Conservation (phyloP, 2,888 invertebrate species). For the Calephelis perditalis region DNA sequence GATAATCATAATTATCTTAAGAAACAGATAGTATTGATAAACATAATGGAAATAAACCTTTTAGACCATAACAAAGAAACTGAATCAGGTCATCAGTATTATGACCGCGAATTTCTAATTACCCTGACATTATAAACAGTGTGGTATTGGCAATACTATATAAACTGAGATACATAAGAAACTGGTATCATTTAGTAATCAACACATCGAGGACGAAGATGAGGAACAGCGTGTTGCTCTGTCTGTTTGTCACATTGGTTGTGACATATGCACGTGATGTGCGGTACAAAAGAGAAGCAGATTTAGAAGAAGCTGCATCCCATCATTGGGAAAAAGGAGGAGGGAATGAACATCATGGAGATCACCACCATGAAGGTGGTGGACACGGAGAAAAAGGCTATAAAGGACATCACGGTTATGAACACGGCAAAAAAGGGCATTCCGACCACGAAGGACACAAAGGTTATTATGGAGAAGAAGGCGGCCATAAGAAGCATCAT, state of each 20-base stretch:
- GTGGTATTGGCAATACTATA: constrained; percentile 71
- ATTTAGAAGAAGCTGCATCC: constrained; percentile 73
- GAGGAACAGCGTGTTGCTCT: constrained; percentile 50
- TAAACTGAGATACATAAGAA: constrained; percentile 60
- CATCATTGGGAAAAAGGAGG: constrained; percentile 74
- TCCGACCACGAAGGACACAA: constrained; percentile 81
- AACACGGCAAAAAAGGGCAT: constrained; percentile 84
- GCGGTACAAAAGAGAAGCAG: constrained; percentile 60
- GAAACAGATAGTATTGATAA: constrained; percentile 7
- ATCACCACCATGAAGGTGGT: constrained; percentile 80
- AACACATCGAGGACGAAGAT: constrained; percentile 54
- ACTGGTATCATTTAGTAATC: constrained; percentile 70
- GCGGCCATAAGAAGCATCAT: constrained; percentile 80
- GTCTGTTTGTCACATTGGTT: constrained; percentile 62
- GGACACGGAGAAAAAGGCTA: constrained; percentile 84
- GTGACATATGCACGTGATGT: constrained; percentile 68
- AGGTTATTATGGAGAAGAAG: constrained; percentile 78
- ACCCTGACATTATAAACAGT: constrained; percentile 66
- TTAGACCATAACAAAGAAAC: constrained; percentile 36
- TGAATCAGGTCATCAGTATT: constrained; percentile 57
- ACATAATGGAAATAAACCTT: constrained; percentile 12
- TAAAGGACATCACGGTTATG: constrained; percentile 81
- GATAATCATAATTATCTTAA: not conserved
- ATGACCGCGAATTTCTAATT: constrained; percentile 54
- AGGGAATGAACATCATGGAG: constrained; percentile 80